Percentiles rank a stretch among this genome's conserved stretches.
Conservation (phyloP, 1,140 invertebrate genomes). For the Hyles vespertilio region DNA sequence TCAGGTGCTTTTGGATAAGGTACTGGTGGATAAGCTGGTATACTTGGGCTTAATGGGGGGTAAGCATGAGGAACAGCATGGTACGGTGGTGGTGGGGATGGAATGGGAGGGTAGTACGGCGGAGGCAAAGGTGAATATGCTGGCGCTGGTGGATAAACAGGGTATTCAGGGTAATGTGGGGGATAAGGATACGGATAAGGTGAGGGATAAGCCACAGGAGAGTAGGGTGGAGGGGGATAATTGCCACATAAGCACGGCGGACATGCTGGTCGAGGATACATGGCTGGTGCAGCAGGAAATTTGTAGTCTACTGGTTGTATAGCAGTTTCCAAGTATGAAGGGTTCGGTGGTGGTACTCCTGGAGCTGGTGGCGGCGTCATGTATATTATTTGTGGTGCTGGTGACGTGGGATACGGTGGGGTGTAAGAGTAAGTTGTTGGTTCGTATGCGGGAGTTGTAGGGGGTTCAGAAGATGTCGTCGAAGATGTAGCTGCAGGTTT, state of each 20-base stretch:
- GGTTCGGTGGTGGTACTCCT: conserved; percentile 11
- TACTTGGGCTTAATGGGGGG: neutral
- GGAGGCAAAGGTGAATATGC: conserved; percentile 6
- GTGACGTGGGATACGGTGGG: conserved; percentile 16
- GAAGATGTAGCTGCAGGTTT: conserved; percentile 13
- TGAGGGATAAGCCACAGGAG: conserved; percentile 13
- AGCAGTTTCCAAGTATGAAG: conserved; percentile 13
- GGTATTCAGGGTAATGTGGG: conserved; percentile 5
- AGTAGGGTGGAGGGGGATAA: conserved; percentile 16
- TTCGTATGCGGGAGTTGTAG: conserved; percentile 25
- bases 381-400: conserved; percentile 38
- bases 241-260: conserved; percentile 30
- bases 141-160: conserved; percentile 2
- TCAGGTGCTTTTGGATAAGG: conserved; percentile 3
- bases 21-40: neutral
- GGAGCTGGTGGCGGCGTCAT: conserved; percentile 21
- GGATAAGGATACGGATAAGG: conserved; percentile 3
- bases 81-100: conserved; percentile 2
- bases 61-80: neutral
- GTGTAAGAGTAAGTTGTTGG: conserved; percentile 26
- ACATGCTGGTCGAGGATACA: conserved; percentile 13
- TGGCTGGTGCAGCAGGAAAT: conserved; percentile 1
- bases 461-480: conserved; percentile 16
- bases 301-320: conserved; percentile 20
- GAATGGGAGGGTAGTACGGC: conserved; percentile 8